Percentiles rank a stretch among this genome's conserved stretches.
These are phyloP conservation scores for Montipora capitata DNA, from an alignment of 92 coral and sea anemone genomes.

Conservation along the genomic window DNA sequence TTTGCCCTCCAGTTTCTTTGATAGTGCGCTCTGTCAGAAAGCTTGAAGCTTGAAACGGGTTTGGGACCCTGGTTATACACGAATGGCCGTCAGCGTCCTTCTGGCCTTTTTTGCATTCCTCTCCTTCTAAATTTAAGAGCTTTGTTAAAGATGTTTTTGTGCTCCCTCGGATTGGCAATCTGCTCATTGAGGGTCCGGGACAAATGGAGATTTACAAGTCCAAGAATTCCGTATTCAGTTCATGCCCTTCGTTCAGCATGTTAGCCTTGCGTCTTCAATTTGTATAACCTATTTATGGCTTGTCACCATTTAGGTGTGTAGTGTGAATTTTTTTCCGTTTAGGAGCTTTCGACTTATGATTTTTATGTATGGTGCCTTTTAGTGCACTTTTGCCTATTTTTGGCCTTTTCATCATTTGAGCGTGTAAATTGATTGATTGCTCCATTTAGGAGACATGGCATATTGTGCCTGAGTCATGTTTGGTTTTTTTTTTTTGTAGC, in stretches of 20 bases:
- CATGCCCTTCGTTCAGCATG: slow-evolving; percentile 54
- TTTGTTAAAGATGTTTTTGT: slow-evolving; percentile 54
- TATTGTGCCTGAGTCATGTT: too few relatives aligned
- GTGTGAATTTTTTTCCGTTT: too few relatives aligned
- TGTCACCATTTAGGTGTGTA: too few relatives aligned
- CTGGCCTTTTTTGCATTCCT: slow-evolving; percentile 58
- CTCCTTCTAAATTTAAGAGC: slow-evolving; percentile 31
- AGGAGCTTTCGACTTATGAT: too few relatives aligned
- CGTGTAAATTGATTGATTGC: too few relatives aligned
- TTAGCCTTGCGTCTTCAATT: slow-evolving; percentile 51
- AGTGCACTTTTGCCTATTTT: too few relatives aligned
- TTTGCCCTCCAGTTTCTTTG: slow-evolving; percentile 72
- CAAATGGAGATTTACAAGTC: slow-evolving; percentile 54
- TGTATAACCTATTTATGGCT: background rate
- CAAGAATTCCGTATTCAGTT: slow-evolving; percentile 31
- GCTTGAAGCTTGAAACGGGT: slow-evolving; percentile 26
- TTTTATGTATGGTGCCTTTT: too few relatives aligned
- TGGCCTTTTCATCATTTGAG: too few relatives aligned
- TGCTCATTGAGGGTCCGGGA: slow-evolving; percentile 46
- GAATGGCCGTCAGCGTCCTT: slow-evolving; percentile 39
- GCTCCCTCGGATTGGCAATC: slow-evolving; percentile 35
- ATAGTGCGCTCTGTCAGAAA: slow-evolving; percentile 32
- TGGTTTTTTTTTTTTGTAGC: too few relatives aligned
- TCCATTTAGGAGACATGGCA: too few relatives aligned
- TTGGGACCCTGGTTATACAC: slow-evolving; percentile 58